Conservation (phyloP, 2,888 invertebrate genomes). For the Xestia c-nigrum region DNA sequence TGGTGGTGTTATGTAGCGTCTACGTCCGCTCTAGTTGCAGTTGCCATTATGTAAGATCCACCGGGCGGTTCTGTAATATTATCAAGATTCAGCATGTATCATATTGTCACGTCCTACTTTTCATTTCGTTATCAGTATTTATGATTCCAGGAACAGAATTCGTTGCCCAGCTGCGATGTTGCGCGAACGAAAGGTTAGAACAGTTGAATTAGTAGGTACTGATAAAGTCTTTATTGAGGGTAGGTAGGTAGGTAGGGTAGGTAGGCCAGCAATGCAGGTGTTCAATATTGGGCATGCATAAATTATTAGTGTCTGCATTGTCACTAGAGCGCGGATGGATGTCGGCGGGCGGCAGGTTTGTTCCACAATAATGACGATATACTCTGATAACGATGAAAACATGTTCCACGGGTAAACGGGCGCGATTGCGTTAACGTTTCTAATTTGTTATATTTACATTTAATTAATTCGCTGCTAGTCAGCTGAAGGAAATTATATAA, state of each 20-base stretch:
- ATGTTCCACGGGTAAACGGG: conserved; percentile 67
- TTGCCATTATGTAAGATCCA: conserved; percentile 63
- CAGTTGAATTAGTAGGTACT: neutral
- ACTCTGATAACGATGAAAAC: conserved; percentile 86
- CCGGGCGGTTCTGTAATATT: conserved; percentile 44
- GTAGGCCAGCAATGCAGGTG: conserved; percentile 18
- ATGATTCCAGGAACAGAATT: conserved; percentile 18
- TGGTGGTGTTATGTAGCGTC: conserved; percentile 54
- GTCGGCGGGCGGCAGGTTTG: conserved; percentile 70
- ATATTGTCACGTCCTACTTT: conserved; percentile 48
- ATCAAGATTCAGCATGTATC: conserved; percentile 54
- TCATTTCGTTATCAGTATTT: conserved; percentile 46
- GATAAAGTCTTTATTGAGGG: neutral
- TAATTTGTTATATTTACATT: conserved; percentile 54
- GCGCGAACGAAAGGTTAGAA: neutral
- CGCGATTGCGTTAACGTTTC: conserved; percentile 60
- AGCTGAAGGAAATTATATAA: conserved; percentile 25
- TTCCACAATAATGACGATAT: conserved; percentile 84
- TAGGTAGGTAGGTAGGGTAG: conserved; percentile 2
- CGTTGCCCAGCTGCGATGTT: conserved; percentile 16
- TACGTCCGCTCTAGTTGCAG: conserved; percentile 60
- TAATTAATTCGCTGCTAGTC: conserved; percentile 50
- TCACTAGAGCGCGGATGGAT: conserved; percentile 79
- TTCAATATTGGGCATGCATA: conserved; percentile 23
- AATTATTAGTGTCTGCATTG: conserved; percentile 61